Conservation (phyloP, 2,797 vertebrate genomes). For the Acanthornis magna region DNA sequence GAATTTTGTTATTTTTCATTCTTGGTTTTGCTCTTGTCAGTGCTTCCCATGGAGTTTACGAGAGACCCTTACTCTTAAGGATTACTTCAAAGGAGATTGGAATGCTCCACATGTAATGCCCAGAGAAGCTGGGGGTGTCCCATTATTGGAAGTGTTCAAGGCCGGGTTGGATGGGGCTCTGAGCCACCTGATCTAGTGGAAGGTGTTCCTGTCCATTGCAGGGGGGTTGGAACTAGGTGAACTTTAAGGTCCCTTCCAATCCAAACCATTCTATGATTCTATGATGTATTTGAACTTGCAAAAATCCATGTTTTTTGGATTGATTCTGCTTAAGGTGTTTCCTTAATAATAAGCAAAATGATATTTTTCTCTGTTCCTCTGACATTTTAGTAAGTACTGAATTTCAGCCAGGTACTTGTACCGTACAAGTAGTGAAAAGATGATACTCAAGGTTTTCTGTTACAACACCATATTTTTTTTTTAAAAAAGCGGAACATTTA, state of each 20-base stretch:
- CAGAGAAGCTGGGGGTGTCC: neutral
- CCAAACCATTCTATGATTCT: neutral
- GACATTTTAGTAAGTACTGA: neutral
- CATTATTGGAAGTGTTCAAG: neutral
- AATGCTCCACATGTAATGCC: neutral
- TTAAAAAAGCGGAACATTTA: neutral
- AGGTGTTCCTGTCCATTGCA: neutral
- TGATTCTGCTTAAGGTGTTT: fast-evolving
- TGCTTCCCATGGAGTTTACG: neutral
- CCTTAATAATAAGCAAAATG: neutral
- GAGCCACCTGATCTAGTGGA: neutral
- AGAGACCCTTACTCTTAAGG: neutral
- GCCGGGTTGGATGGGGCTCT: neutral
- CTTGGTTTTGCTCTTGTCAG: neutral
- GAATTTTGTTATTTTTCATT: neutral
- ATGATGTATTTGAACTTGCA: neutral
- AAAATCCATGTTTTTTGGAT: neutral
- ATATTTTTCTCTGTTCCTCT: neutral
- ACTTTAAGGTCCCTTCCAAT: neutral
- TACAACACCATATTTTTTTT: neutral
- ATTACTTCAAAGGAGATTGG: neutral
- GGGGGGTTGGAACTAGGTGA: neutral
- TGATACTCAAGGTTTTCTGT: neutral
- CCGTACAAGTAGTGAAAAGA: neutral
- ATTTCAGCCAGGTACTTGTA: neutral